phyloP scores from a whole-genome alignment of 2,888 invertebrate genomes.

The Frankliniella fusca region DNA sequence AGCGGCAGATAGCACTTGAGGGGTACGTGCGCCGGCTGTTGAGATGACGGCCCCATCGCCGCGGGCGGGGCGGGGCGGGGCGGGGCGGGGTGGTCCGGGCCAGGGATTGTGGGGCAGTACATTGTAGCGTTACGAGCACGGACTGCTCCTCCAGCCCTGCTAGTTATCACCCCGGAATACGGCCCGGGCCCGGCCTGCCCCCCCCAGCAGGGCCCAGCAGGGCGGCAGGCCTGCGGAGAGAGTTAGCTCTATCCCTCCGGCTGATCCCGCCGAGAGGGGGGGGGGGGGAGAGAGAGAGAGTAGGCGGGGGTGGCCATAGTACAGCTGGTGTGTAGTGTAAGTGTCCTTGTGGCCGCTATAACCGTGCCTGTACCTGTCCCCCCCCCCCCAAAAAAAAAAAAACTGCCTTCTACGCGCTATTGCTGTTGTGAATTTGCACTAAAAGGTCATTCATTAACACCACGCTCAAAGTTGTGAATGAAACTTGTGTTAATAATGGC shows the following conservation, averaged over 20 bases:
- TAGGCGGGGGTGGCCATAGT: no score
- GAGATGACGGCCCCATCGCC: not conserved
- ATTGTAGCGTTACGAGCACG: constrained; percentile 9
- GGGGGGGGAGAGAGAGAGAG: no score
- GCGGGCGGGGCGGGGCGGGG: not conserved
- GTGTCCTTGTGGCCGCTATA: no score
- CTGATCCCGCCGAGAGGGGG: not conserved
- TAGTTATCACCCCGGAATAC: constrained; percentile 16
- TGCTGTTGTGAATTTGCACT: no score
- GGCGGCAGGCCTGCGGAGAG: not conserved
- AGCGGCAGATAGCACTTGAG: no score
- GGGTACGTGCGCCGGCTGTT: not conserved
- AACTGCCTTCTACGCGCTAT: no score
- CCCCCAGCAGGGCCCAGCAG: not conserved
- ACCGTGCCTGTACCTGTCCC: no score
- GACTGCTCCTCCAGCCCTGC: not conserved
- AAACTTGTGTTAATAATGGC: no score
- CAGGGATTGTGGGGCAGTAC: constrained; percentile 4
- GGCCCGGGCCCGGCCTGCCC: not conserved
- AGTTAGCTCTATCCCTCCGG: not conserved
- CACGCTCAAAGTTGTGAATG: no score
- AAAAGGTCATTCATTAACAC: no score
- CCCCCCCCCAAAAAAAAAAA: no score
- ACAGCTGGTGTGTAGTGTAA: no score
- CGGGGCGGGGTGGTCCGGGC: not conserved